These are phyloP conservation scores for Xylota segnis DNA, from an alignment of 2,888 invertebrate species.

Conservation along the genomic window DNA sequence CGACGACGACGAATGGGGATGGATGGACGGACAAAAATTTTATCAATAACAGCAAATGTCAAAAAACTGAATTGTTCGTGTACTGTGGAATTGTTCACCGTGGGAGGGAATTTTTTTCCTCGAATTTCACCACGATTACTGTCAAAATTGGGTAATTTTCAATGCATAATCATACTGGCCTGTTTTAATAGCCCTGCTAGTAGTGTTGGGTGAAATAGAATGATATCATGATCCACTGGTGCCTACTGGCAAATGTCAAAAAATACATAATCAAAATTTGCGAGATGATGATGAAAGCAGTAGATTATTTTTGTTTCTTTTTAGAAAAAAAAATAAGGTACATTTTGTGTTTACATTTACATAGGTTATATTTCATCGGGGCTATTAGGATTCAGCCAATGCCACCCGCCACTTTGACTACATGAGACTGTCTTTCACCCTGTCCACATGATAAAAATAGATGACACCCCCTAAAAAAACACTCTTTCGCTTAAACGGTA, in stretches of 20 bases:
- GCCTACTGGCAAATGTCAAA: slow-evolving; percentile 47
- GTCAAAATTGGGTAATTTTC: slow-evolving; percentile 30
- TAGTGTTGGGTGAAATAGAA: slow-evolving; percentile 2
- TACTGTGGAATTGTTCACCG: slow-evolving; percentile 31
- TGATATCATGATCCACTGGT: neutral
- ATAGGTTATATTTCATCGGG: slow-evolving; percentile 2
- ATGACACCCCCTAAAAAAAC: slow-evolving; percentile 70
- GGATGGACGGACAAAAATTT: slow-evolving; percentile 50
- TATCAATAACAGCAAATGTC: slow-evolving; percentile 67
- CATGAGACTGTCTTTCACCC: slow-evolving; percentile 25
- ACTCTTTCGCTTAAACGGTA: slow-evolving; percentile 23
- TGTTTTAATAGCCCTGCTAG: neutral
- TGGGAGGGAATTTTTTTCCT: slow-evolving; percentile 39
- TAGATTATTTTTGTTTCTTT: slow-evolving; percentile 43
- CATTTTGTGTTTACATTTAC: slow-evolving; percentile 18
- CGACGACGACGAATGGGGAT: slow-evolving; percentile 18
- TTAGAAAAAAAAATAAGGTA: neutral
- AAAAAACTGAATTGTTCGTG: slow-evolving; percentile 45
- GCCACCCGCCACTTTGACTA: slow-evolving; percentile 17
- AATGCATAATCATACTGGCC: neutral
- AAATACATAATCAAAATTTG: slow-evolving; percentile 47
- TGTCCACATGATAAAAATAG: slow-evolving; percentile 72
- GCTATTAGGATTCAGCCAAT: slow-evolving; percentile 14
- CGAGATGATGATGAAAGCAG: slow-evolving; percentile 61
- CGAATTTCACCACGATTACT: slow-evolving; percentile 47